Evolutionary conservation across 35 echinoderm and acorn worm species (phyloP), one percentile per base, ranked within the genome.

Genomic region (Ophiothrix spiculata): DNA sequence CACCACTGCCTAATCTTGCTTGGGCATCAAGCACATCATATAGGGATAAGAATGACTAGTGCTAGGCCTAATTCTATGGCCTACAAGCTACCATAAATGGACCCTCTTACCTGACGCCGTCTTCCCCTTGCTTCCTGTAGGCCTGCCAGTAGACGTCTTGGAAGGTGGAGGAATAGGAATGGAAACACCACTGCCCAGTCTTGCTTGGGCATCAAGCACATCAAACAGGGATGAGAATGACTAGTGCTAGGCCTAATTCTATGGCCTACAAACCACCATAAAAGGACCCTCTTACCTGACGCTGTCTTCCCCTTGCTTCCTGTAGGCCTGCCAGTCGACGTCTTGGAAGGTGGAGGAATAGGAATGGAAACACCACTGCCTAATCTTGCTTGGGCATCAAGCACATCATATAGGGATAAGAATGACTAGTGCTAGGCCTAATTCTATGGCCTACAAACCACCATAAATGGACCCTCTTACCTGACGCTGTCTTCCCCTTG

Each of bases 401-500:
- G n/a, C 75, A 80, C 80, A 78, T 87, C 86, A 77, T 64, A 84
- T 88, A 35, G 80, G 49, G 77, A 87, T 33, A 32, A 77, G 33
- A 45, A 84, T 23, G 56, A 31, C 1, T 82, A 89, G 34, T 99
- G n/a, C n/a, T n/a, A n/a, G n/a, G n/a, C n/a, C n/a, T n/a, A n/a
- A n/a, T n/a, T n/a, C n/a, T n/a, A n/a, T n/a, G n/a, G n/a, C n/a
- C n/a, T n/a, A n/a, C n/a, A 79, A 12, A 36, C 35, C 6, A 84
- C 17, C 1, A 1, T 2, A 69, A 6, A 69, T 69, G 25, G 8
- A 69, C 8, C 3, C 4, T 69, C 84, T 31, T 69, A 85, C 88
- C 88, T 42, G 89, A 56, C 13, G 96, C 84, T 0, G 86, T 85
- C 87, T 93, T 99, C n/a, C 83, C 89, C 78, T 92, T 92, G 56